Evolutionary conservation across 2,888 invertebrate species (phyloP).

Genomic region (Autographa gamma): DNA sequence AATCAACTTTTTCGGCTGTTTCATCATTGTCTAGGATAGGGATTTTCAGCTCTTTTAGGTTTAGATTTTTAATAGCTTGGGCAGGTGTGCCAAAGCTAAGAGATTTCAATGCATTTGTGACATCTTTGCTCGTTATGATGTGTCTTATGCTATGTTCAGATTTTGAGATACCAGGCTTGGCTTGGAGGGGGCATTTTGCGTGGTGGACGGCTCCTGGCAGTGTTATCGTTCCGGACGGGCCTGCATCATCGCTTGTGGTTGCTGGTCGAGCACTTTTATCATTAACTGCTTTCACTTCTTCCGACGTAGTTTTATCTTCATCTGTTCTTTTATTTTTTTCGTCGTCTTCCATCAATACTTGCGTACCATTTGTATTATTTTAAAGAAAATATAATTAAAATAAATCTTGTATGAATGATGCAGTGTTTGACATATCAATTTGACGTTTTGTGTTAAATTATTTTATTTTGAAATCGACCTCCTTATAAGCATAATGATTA

Average conservation of each 20-base stretch:
- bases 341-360: conserved; percentile 79
- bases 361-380: conserved; percentile 72
- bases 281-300: conserved; percentile 57
- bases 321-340: conserved; percentile 64
- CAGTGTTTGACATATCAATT: conserved; percentile 57
- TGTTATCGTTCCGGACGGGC: conserved; percentile 72
- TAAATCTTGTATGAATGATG: conserved; percentile 58
- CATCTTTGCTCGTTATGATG: conserved; percentile 78
- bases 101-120: conserved; percentile 78
- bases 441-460: conserved; percentile 50
- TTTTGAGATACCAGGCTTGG: conserved; percentile 78
- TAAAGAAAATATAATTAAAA: conserved; percentile 64
- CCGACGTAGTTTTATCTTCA: conserved; percentile 64
- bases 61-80: conserved; percentile 62
- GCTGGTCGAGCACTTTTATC: conserved; percentile 42
- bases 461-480: conserved; percentile 26
- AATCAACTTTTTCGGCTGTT: conserved; percentile 59
- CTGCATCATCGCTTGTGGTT: conserved; percentile 72
- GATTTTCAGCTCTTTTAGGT: conserved; percentile 72
- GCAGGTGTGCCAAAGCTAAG: conserved; percentile 70
- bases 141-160: conserved; percentile 82
- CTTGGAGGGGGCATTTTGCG: conserved; percentile 50
- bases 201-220: conserved; percentile 76
- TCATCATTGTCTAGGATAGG: conserved; percentile 66
- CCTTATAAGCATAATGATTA: conserved; percentile 4